These are phyloP conservation scores for Falco naumanni DNA, from an alignment of 2,797 vertebrate species.

Conservation along the genomic window DNA sequence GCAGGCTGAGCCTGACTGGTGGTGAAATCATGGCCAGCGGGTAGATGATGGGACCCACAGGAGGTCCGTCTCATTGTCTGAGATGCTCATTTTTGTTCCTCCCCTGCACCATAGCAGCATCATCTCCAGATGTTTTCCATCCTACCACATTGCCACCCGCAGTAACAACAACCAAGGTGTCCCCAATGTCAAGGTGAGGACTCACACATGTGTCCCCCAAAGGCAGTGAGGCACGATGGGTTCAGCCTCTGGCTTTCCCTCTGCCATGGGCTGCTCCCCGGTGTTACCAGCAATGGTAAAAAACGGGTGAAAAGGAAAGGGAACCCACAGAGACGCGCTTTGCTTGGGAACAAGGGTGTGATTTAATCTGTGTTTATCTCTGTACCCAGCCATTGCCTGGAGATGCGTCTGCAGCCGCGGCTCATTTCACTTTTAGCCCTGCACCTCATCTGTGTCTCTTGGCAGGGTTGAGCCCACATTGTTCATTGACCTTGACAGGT, in stretches of 20 bases:
- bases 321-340: rapidly evolving
- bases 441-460: not conserved
- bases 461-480: not conserved
- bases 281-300: not conserved
- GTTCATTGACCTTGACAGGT: not conserved
- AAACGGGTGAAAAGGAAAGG: not conserved
- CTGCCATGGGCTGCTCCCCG: not conserved
- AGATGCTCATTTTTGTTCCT: not conserved
- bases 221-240: not conserved
- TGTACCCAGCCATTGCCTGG: not conserved
- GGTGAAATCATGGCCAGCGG: not conserved
- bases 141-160: rapidly evolving
- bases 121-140: rapidly evolving
- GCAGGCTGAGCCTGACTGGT: not conserved
- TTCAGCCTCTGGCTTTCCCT: not conserved
- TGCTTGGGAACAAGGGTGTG: not conserved
- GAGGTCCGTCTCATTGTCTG: rapidly evolving
- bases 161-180: not conserved
- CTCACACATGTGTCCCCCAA: not conserved
- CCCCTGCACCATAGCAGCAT: not conserved
- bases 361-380: not conserved
- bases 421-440: not conserved
- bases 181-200: not conserved
- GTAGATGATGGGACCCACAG: rapidly evolving
- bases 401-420: not conserved